Evolutionary conservation across 1,140 invertebrate species (phyloP), one percentile per base, ranked within the genome.

Genomic region (Cherax destructor): DNA sequence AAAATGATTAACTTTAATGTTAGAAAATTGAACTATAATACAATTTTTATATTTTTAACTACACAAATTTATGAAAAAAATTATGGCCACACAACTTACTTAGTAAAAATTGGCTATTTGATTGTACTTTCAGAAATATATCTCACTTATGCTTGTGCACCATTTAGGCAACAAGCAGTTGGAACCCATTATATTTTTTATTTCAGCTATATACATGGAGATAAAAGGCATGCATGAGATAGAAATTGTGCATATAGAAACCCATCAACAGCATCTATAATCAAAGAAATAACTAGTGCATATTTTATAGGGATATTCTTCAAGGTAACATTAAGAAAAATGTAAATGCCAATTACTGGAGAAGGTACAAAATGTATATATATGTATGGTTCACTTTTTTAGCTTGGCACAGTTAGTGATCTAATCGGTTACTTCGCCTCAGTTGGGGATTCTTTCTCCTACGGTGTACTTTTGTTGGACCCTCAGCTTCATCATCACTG

Each of bases 401-500:
- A 74, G 5, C 69, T 74, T 30, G 7, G 9, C 21, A 74, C 24
- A 74, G 69, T 85, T 74, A 91, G 3, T 91, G 88, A 18, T 91
- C 88, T 61, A 91, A 65, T 77, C 88, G 85, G 52, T 78, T 91
- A 50, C 65, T 78, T 13, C 88, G 81, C 56, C 88, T 61, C 18
- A 91, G 80, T n/a, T 78, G 88, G 4, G 74, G 74, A 74, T 84
- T 85, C 49, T 85, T 85, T 61, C 69, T 77, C 9, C 88, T 72
- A 3, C 88, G 81, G 3, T 83, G 72, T 6, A 85, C 76, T 47
- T 79, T 85, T 9, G 83, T 30, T 41, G 50, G 56, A 10, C 50
- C 74, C n/a, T 84, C 88, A 10, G 47, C 88, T 24, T 91, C 88
- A 79, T 91, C 88, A 79, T 84, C 81, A 85, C 81, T 84, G 81